phyloP scores from a whole-genome alignment of 2,888 invertebrate species.

The Pyrocoelia pectoralis region DNA sequence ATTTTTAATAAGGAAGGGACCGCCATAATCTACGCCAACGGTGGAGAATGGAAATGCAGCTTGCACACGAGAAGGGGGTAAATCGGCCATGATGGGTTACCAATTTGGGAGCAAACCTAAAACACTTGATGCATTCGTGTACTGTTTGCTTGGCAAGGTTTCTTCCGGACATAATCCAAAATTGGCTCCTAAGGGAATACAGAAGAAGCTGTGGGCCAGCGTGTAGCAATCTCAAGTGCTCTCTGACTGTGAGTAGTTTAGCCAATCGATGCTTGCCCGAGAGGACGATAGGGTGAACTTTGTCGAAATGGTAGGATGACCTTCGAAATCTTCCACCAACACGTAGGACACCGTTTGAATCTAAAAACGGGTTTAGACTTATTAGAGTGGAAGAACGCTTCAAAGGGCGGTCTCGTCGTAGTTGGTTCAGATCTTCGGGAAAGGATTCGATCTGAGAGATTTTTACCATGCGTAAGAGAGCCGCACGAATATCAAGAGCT shows the following conservation, averaged over 20 bases:
- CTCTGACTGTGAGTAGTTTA: slow-evolving; percentile 30
- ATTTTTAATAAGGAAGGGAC: slow-evolving; percentile 44
- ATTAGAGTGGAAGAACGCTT: background rate
- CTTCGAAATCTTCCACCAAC: background rate
- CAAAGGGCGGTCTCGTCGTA: background rate
- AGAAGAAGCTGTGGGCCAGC: slow-evolving; percentile 34
- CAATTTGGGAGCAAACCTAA: slow-evolving; percentile 36
- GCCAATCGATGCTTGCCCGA: slow-evolving; percentile 34
- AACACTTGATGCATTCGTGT: slow-evolving; percentile 40
- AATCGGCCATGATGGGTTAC: slow-evolving; percentile 42
- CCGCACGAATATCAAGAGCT: too few relatives aligned
- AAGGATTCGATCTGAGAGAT: too few relatives aligned
- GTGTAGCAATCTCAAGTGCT: slow-evolving; percentile 35
- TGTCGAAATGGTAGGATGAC: background rate
- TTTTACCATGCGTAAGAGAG: too few relatives aligned
- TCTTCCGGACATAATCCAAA: slow-evolving; percentile 44
- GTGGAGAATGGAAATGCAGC: slow-evolving; percentile 39
- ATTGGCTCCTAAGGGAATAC: slow-evolving; percentile 14
- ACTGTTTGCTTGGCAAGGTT: slow-evolving; percentile 37
- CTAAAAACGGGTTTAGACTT: background rate
- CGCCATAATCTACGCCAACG: slow-evolving; percentile 43
- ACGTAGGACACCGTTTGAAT: background rate
- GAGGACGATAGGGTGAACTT: slow-evolving; percentile 36
- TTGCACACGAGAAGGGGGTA: slow-evolving; percentile 39
- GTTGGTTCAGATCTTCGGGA: too few relatives aligned